A percentile compares a stretch with the other conserved stretches of the same genome.
Evolutionary conservation across 2,797 vertebrate species (phyloP).

Genomic region (Tolypeutes matacus): DNA sequence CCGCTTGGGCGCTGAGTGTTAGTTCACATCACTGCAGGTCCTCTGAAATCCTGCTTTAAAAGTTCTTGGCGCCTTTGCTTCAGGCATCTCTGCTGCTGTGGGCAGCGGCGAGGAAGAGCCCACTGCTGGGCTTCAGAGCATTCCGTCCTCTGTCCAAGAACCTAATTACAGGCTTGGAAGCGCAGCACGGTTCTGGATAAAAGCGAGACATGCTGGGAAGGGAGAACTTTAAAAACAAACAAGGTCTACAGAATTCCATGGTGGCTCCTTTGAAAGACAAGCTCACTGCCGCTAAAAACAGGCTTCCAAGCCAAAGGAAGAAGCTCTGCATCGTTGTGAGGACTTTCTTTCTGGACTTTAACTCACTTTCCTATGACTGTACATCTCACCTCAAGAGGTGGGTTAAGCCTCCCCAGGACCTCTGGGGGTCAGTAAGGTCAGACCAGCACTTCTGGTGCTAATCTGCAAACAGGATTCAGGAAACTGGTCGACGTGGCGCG

Average conservation of each 20-base stretch:
- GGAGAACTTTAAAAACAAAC: constrained; percentile 41
- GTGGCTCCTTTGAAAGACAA: background rate
- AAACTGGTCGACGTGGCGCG: background rate
- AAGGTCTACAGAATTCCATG: background rate
- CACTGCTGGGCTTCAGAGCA: background rate
- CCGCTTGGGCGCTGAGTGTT: background rate
- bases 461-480: background rate
- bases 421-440: background rate
- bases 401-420: background rate
- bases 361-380: background rate
- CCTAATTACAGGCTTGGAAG: background rate
- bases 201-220: constrained; percentile 8
- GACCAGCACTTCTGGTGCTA: background rate
- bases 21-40: background rate
- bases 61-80: background rate
- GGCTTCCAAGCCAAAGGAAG: background rate
- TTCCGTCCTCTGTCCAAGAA: background rate
- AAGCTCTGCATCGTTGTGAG: background rate
- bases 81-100: background rate
- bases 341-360: background rate
- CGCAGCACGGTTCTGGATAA: background rate
- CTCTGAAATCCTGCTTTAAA: background rate
- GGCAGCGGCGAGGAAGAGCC: background rate
- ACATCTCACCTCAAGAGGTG: background rate
- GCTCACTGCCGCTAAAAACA: background rate